Conservation (phyloP, 2,797 vertebrate species). For the Oreochromis grahami region DNA sequence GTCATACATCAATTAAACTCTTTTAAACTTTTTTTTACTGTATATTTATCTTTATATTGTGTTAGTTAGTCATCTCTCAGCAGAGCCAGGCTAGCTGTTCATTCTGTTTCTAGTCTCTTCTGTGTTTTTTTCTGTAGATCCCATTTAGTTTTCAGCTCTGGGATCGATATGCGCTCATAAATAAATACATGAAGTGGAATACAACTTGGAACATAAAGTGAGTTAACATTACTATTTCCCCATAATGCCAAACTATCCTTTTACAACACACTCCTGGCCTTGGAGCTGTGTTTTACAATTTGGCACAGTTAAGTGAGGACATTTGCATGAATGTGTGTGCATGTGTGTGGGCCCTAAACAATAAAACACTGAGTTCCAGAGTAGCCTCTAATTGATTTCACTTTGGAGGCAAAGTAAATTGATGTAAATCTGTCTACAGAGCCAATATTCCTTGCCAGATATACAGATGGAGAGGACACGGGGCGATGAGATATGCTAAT, state of each 20-base stretch:
- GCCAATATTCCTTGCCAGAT: constrained; percentile 20
- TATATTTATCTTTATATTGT: not conserved
- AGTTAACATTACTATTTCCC: not conserved
- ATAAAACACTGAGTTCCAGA: constrained; percentile 11
- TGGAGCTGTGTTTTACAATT: not conserved
- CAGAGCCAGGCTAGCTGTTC: not conserved
- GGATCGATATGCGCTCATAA: not conserved
- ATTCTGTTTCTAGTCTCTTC: not conserved
- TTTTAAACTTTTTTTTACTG: not conserved
- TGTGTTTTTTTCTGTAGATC: not conserved
- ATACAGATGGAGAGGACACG: constrained; percentile 4
- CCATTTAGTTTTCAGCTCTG: not conserved
- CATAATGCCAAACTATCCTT: not conserved
- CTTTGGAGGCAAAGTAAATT: constrained; percentile 30
- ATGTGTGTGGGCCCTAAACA: not conserved
- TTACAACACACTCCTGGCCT: not conserved
- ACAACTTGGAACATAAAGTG: not conserved
- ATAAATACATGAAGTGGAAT: not conserved
- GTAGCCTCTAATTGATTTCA: constrained; percentile 29
- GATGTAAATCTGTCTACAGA: constrained; percentile 45
- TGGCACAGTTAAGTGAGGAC: not conserved
- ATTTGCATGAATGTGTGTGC: not conserved
- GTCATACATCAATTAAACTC: not conserved
- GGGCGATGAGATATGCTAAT: constrained; percentile 31
- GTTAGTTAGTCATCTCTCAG: not conserved